These are phyloP conservation scores for Chiloscyllium punctatum DNA, from an alignment of 2,797 vertebrate genomes.

Conservation along the genomic window DNA sequence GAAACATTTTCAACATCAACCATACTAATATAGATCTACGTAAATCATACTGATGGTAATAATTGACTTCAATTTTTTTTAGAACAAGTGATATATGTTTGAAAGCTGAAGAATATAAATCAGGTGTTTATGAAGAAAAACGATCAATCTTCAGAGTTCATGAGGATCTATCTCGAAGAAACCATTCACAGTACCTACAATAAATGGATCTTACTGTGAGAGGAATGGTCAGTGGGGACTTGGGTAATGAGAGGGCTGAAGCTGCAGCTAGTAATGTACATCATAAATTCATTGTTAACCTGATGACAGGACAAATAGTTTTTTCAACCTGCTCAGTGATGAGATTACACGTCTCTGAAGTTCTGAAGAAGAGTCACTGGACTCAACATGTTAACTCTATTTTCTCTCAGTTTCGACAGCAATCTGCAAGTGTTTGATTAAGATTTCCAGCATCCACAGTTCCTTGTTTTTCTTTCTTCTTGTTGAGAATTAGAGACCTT, in stretches of 20 bases:
- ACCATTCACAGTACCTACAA: too few species aligned
- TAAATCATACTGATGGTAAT: too few species aligned
- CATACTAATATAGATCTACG: not conserved
- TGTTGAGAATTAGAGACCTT: too few species aligned
- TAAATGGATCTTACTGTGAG: not conserved
- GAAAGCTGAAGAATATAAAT: not conserved
- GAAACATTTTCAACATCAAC: not conserved
- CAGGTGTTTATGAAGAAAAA: not conserved
- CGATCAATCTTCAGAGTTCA: not conserved
- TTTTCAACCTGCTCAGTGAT: too few species aligned
- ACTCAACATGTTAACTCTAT: too few species aligned
- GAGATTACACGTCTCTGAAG: too few species aligned
- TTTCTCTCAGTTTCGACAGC: too few species aligned
- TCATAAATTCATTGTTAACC: not conserved
- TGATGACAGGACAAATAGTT: too few species aligned
- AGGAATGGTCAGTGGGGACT: not conserved
- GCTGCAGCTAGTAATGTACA: not conserved
- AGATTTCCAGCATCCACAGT: too few species aligned
- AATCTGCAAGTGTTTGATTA: too few species aligned
- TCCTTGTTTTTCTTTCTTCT: too few species aligned
- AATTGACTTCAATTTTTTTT: not conserved
- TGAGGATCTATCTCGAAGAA: not conserved
- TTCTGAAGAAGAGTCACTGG: too few species aligned
- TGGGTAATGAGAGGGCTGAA: not conserved
- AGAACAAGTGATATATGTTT: not conserved